These are phyloP conservation scores for Cynocephalus volans DNA, from an alignment of 2,113 vertebrate genomes.

Conservation along the genomic window DNA sequence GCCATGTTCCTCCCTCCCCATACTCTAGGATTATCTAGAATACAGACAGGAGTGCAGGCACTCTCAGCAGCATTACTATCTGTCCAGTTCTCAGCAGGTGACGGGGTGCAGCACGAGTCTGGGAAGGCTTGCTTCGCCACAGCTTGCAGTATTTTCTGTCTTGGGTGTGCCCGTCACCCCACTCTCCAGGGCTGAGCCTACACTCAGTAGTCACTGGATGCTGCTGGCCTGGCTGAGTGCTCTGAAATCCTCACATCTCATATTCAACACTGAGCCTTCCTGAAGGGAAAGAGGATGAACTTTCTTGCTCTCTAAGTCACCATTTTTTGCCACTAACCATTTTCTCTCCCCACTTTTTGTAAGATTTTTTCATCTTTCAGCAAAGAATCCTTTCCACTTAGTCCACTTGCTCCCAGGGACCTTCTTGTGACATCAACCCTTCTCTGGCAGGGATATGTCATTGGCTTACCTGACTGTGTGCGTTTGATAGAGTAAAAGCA, in stretches of 20 bases:
- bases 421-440: neutral
- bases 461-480: neutral
- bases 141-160: neutral
- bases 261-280: neutral
- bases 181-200: neutral
- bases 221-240: no score
- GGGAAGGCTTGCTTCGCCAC: neutral
- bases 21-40: neutral
- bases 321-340: neutral
- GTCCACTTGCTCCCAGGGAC: neutral
- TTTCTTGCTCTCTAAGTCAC: neutral
- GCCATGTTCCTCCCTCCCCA: neutral
- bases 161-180: neutral
- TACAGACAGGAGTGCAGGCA: neutral
- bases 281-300: neutral
- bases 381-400: neutral
- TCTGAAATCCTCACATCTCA: neutral
- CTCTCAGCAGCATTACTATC: neutral
- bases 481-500: neutral
- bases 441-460: neutral
- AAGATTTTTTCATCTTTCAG: neutral
- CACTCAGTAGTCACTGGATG: neutral
- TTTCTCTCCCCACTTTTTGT: neutral
- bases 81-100: no score
- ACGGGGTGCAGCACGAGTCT: neutral